phyloP scores from a whole-genome alignment of 1,140 invertebrate genomes.

The Teleopsis dalmanni region DNA sequence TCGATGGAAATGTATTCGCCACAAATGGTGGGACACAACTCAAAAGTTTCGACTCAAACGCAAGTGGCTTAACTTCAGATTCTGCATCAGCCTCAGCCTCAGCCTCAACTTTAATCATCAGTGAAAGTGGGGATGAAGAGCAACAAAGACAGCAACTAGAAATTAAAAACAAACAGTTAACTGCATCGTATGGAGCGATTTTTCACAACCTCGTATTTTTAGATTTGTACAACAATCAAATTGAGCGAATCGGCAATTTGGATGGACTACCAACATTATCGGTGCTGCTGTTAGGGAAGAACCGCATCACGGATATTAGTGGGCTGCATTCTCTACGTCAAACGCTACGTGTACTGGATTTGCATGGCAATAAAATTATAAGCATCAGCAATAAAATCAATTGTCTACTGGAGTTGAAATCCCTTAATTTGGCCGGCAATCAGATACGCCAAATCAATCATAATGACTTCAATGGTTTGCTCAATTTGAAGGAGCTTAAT shows the following conservation, averaged over 20 bases:
- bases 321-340: slow-evolving; percentile 26
- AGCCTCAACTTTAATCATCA: not conserved
- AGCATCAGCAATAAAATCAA: slow-evolving; percentile 47
- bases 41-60: slow-evolving; percentile 15
- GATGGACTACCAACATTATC: slow-evolving; percentile 66
- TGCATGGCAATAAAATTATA: slow-evolving; percentile 82
- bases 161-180: slow-evolving; percentile 39
- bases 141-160: slow-evolving; percentile 20
- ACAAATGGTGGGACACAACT: not conserved
- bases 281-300: slow-evolving; percentile 84
- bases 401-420: slow-evolving; percentile 66
- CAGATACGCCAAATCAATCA: slow-evolving; percentile 65
- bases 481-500: slow-evolving; percentile 75
- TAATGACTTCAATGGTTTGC: slow-evolving; percentile 67
- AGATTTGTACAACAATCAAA: slow-evolving; percentile 89
- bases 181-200: slow-evolving; percentile 42
- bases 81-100: not conserved
- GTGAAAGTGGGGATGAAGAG: not conserved
- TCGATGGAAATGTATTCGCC: not conserved
- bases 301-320: slow-evolving; percentile 55
- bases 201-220: slow-evolving; percentile 79
- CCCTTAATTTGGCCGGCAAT: slow-evolving; percentile 87
- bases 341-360: slow-evolving; percentile 63
- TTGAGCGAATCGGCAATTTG: slow-evolving; percentile 73
- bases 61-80: slow-evolving; percentile 15